Evolutionary conservation across 2,113 vertebrate genomes (phyloP), one percentile per base, ranked within the genome.

Genomic region (Petrocephalus zakoni): DNA sequence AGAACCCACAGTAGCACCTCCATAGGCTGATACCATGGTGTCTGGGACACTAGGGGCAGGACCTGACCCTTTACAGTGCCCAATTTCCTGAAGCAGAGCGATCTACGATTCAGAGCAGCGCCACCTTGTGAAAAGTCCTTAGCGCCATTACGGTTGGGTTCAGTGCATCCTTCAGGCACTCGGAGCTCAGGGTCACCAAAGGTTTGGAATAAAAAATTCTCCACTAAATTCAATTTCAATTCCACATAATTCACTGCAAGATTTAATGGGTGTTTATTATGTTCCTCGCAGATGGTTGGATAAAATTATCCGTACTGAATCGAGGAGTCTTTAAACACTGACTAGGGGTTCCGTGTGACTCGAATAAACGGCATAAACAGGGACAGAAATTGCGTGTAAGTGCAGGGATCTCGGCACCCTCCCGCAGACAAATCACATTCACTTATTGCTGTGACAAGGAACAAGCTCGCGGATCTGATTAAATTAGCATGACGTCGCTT

Each of bases 341-440:
- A 90, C 91, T 89, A 86, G 90, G 91, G 92, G 88, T 91, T 88
- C 34, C 49, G 55, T 86, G 89, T 91, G 92, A 93, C 91, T 89
- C 88, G 85, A 90, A 90, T 90, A 92, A 91, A 92, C 92, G 37
- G 85, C 52, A 89, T 56, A 89, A 89, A 82, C 58, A 53, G 56
- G 78, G 75, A 64, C 86, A 88, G 49, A 90, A 92, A 94, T 93
- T 93, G 92, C 92, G 94, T 95, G 92, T 93, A 88, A 91, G 92
- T 92, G 93, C 92, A 93, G 92, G 91, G 91, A 93, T 91, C 88
- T 90, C 90, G 91, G 92, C 93, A 93, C 92, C 93, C 92, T 92
- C 88, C 91, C 90, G 92, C 94, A 89, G 15, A 90, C 46, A 90
- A 93, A 95, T 94, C 94, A 92, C 91, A 93, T 94, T 94, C 82